Evolutionary conservation across 2,888 invertebrate genomes (phyloP).

Genomic region (Cylindroiulus punctatus): DNA sequence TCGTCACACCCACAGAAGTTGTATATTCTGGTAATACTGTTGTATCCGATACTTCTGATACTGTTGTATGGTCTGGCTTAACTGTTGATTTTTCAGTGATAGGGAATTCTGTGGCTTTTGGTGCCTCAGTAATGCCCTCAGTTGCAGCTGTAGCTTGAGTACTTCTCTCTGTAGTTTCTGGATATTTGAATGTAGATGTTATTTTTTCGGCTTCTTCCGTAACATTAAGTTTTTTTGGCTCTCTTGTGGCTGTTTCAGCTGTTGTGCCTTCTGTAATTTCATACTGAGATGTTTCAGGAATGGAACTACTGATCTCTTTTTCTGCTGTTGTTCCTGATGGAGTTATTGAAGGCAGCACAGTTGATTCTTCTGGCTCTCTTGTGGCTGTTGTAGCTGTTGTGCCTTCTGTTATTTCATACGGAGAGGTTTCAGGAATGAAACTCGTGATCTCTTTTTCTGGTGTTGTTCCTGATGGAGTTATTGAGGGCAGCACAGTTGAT

Average conservation of each 20-base stretch:
- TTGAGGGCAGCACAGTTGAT: background rate
- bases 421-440: background rate
- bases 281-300: background rate
- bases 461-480: background rate
- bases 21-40: background rate
- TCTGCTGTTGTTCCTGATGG: background rate
- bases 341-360: background rate
- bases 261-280: conserved; percentile 44
- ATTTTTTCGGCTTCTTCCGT: background rate
- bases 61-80: background rate
- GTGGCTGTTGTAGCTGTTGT: background rate
- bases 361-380: background rate
- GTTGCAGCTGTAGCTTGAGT: background rate
- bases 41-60: conserved; percentile 1
- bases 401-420: conserved; percentile 27
- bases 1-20: background rate
- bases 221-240: background rate
- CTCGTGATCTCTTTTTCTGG: conserved; percentile 2
- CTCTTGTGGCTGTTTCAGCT: background rate
- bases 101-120: background rate
- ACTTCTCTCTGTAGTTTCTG: background rate
- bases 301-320: background rate
- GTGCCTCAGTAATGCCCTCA: background rate
- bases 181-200: background rate
- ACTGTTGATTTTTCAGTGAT: background rate